These are phyloP conservation scores for Hippoglossus stenolepis DNA, from an alignment of 2,113 vertebrate species.

Conservation along the genomic window DNA sequence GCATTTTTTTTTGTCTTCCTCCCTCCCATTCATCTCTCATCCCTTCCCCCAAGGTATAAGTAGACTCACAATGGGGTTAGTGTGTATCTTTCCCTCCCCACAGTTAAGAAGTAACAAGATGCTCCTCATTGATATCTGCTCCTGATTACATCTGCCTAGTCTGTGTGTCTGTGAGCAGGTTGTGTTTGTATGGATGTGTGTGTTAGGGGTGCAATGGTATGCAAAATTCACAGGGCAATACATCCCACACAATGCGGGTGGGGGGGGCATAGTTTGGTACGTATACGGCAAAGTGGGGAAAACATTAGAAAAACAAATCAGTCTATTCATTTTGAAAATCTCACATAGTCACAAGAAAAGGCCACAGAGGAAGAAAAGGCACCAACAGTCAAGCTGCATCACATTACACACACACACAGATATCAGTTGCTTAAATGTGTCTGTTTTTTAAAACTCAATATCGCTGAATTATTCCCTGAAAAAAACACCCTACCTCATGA, in stretches of 20 bases:
- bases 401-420: too few species aligned
- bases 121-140: conserved; percentile 50
- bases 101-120: conserved; percentile 50
- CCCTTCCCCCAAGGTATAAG: conserved; percentile 31
- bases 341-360: too few species aligned
- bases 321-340: too few species aligned
- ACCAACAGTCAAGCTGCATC: too few species aligned
- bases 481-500: too few species aligned
- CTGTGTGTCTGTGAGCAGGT: conserved; percentile 1
- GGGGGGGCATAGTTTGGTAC: too few species aligned
- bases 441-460: too few species aligned
- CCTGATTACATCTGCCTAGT: conserved; percentile 50
- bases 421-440: not conserved
- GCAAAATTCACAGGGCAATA: not conserved
- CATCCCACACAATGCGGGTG: not conserved
- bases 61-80: conserved; percentile 50
- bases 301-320: not conserved
- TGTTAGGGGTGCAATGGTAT: not conserved
- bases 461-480: too few species aligned
- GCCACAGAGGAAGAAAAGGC: too few species aligned
- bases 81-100: conserved; percentile 37
- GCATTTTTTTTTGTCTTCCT: conserved; percentile 17
- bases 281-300: too few species aligned
- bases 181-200: not conserved
- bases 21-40: conserved; percentile 19